A percentile compares a stretch with the other conserved stretches of the same genome.
phyloP scores from a whole-genome alignment of 2,888 invertebrate species.

The Aphodius sticticus region DNA sequence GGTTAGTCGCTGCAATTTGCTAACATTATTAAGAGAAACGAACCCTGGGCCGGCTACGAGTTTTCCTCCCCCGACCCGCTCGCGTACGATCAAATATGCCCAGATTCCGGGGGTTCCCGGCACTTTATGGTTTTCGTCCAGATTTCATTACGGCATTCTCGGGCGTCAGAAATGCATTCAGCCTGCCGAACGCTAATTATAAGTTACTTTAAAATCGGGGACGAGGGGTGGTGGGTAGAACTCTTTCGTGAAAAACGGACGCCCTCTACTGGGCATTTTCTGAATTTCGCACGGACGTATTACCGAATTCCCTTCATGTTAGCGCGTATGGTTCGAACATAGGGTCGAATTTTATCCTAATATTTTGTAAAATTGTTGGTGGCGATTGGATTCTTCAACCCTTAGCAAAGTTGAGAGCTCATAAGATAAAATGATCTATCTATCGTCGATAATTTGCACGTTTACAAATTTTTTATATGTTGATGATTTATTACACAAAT shows the following conservation, averaged over 20 bases:
- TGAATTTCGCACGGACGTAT: not conserved
- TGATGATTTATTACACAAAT: too few relatives aligned
- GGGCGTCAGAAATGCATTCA: conserved; percentile 47
- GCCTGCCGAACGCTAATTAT: conserved; percentile 47
- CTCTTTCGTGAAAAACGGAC: not conserved
- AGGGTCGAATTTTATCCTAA: not conserved
- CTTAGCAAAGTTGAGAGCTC: too few relatives aligned
- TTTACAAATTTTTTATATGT: too few relatives aligned
- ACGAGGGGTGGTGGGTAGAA: not conserved
- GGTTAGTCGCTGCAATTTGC: conserved; percentile 59
- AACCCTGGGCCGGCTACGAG: conserved; percentile 41
- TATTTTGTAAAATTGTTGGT: too few relatives aligned
- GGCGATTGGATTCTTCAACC: too few relatives aligned
- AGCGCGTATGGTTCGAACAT: not conserved
- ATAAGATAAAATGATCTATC: too few relatives aligned
- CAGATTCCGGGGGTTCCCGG: conserved; percentile 51
- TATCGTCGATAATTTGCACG: too few relatives aligned
- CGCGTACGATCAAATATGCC: conserved; percentile 57
- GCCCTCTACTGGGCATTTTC: not conserved
- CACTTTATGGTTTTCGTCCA: conserved; percentile 55
- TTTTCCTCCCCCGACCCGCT: not conserved
- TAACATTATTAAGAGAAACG: conserved; percentile 60
- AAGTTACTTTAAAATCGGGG: conserved; percentile 33
- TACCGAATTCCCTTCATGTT: not conserved
- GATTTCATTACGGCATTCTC: conserved; percentile 50